A percentile compares a stretch with the other conserved stretches of the same genome.
phyloP scores from a whole-genome alignment of 1,140 invertebrate genomes.

The Bathynomus jamesi region DNA sequence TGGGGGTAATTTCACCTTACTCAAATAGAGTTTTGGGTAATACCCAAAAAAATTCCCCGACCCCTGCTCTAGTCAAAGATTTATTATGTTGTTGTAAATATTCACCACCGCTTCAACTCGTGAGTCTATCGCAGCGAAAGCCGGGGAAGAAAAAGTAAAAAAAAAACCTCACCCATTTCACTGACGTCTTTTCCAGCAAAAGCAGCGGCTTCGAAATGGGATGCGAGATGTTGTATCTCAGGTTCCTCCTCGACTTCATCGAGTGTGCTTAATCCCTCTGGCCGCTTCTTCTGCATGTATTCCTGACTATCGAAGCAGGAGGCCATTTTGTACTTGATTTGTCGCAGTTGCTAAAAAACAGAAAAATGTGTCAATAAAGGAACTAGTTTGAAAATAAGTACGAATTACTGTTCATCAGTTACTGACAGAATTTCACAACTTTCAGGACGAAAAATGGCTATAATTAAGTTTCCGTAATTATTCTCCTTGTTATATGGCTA shows the following conservation, averaged over 20 bases:
- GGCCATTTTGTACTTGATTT: constrained; percentile 86
- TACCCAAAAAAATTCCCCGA: no score
- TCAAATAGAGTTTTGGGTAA: no score
- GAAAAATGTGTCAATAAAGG: no score
- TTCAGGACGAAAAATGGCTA: no score
- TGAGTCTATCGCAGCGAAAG: no score
- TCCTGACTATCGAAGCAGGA: constrained; percentile 86
- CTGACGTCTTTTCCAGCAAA: constrained; percentile 40
- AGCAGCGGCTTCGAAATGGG: constrained; percentile 26
- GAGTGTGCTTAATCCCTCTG: constrained; percentile 46
- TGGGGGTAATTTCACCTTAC: no score
- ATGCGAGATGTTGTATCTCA: constrained; percentile 43
- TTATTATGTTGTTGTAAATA: no score
- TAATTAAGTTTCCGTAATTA: no score
- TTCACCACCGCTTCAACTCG: no score
- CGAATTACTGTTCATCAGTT: no score
- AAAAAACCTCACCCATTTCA: constrained; percentile 38
- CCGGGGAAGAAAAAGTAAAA: not conserved
- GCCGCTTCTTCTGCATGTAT: constrained; percentile 64
- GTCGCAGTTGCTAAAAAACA: constrained; percentile 51
- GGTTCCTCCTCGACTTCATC: constrained; percentile 50
- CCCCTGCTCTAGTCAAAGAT: no score
- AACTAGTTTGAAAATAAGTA: not conserved
- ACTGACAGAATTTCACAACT: no score
- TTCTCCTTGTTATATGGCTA: not conserved